phyloP scores from a whole-genome alignment of 1,140 invertebrate genomes.

The Calephelis virginiensis region DNA sequence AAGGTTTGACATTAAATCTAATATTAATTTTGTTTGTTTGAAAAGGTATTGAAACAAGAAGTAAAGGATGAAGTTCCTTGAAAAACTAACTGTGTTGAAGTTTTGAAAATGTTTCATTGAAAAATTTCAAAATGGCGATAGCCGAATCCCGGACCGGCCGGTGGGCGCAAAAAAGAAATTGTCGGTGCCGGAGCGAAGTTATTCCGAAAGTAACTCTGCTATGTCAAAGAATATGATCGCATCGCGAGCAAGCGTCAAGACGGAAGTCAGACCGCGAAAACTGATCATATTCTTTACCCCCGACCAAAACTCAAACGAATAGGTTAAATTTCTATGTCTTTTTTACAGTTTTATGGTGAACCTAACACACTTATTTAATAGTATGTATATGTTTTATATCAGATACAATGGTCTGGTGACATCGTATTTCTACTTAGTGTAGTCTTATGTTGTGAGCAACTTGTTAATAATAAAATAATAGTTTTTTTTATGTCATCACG shows the following conservation, averaged over 20 bases:
- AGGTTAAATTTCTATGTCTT: conserved; percentile 26
- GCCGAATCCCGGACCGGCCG: conserved; percentile 55
- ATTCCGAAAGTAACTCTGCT: conserved; percentile 42
- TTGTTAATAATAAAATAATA: conserved; percentile 74
- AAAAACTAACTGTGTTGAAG: conserved; percentile 77
- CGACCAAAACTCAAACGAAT: conserved; percentile 35
- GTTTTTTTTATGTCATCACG: conserved; percentile 63
- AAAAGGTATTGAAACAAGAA: conserved; percentile 80
- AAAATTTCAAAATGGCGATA: conserved; percentile 62
- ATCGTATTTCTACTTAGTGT: conserved; percentile 57
- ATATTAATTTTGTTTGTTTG: conserved; percentile 80
- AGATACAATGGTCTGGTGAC: conserved; percentile 45
- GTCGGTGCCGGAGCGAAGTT: conserved; percentile 47
- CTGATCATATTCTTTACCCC: conserved; percentile 71
- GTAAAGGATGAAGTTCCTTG: conserved; percentile 79
- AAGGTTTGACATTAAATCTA: conserved; percentile 76
- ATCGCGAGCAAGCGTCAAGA: conserved; percentile 52
- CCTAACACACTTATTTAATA: conserved; percentile 57
- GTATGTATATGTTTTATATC: conserved; percentile 60
- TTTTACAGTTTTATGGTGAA: conserved; percentile 43
- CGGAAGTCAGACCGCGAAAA: conserved; percentile 42
- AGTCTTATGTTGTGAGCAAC: conserved; percentile 71
- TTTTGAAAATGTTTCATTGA: conserved; percentile 74
- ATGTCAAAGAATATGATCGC: conserved; percentile 70
- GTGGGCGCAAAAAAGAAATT: conserved; percentile 45